Base-by-base conservation (phyloP, 35 echinoderm and acorn worm genomes). In the Heliocidaris tuberculata region DNA sequence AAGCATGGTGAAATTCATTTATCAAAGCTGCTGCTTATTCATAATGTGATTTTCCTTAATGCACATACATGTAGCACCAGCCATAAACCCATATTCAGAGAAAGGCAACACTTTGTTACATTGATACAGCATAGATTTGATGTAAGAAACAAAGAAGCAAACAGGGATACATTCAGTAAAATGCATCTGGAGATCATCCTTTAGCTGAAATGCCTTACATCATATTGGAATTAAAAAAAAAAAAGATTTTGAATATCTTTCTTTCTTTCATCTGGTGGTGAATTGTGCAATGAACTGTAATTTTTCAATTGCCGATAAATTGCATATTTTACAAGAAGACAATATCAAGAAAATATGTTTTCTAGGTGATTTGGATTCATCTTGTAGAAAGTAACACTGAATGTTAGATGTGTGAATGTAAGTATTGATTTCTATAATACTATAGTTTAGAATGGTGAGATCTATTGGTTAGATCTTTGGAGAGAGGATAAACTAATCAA, bases 201-300 rank as follows among this genome's bases (percentile, higher is more conserved):
- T 78, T 78, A 78, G 65, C 21, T 78, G 65, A 78, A 78, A 78
- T 78, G 65, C 65, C 65, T 78, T 78, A 24, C 65, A 78, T 78
- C 65, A 78, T 78, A 21, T 78, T n/a, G 19, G 19, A 5, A 78
- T 27, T 78, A 19, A 24, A 78, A 78, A 78, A 78, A 4, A n/a
- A n/a, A n/a, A 19, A 2, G 19, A 70, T 21, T 70, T 70, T 70
- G 16, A 24, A 70, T 24, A 70, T 70, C 7, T n/a, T 27, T 70
- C 65, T 3, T n/a, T 78, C 21, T 78, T 78, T n/a, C 6, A n/a
- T 8, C 7, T 5, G 27, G 21, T 27, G 27, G 65, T 24, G 7
- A 27, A 78, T n/a, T 56, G 9, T 42, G 21, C 2, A 70, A 70
- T 17, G 60, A n/a, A 42, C 1, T 27, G 21, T 24, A 6, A 29